Base-by-base conservation (phyloP, 2,888 invertebrate species). In the Vesta saturnalis region DNA sequence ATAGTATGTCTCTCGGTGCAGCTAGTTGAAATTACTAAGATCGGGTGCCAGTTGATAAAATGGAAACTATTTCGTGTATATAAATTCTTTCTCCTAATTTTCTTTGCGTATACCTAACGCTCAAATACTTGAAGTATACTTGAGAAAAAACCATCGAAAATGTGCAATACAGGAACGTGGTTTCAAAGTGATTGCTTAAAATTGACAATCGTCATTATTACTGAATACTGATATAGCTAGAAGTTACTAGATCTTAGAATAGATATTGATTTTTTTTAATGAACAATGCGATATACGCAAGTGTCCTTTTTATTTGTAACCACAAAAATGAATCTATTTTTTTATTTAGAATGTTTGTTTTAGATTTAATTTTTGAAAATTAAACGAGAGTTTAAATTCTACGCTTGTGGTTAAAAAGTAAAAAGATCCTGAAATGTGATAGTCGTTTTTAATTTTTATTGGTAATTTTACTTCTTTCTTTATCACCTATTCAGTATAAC, bases 21-120 rank as follows among this genome's bases (percentile, higher is more conserved):
- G 86, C 89, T 80, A 89, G 89, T 89, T 89, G 89, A 89, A 89
- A 88, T 78, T 85, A 85, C 43, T 49, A 55, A 49, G 47, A 39
- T 47, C 14, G 12, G 43, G 69, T 69, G 65, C 65, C 22, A 61
- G 60, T 43, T 52, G 57, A 22, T 39, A 22, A 60, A 22, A 43
- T 22, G 39, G n/a, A 15, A 56, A 66, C 60, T 57, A 47, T 60
- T 63, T 56, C 66, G 66, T 70, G 63, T 70, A 70, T 22, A 70
- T 66, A 66, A 22, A 55, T 16, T 22, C 57, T 23, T 69, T 60
- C 35, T 18, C 49, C 55, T 16, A 19, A 35, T 47, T 14, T 60
- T 39, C 6, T 22, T 59, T 62, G 61, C 49, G 60, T 64, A 64
- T 60, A n/a, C 39, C 14, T 54, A 47, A 59, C 61, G 65, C 69